phyloP scores from a whole-genome alignment of 2,113 vertebrate genomes.

The Corynorhinus townsendii region DNA sequence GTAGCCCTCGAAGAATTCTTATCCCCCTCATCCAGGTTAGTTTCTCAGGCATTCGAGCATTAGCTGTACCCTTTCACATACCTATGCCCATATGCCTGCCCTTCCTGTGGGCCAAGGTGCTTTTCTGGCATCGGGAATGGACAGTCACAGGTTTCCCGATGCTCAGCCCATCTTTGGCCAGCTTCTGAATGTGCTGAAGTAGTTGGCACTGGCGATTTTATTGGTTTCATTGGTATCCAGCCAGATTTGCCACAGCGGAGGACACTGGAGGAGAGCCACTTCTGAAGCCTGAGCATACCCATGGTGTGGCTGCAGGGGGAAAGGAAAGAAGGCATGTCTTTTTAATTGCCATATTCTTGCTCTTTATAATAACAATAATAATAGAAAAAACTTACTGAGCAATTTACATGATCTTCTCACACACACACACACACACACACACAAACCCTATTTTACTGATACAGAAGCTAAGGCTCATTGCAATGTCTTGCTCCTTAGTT shows the following conservation, averaged over 20 bases:
- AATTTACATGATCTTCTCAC: background rate
- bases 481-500: background rate
- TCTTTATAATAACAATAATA: background rate
- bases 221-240: no score
- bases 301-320: background rate
- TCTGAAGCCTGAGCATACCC: no score
- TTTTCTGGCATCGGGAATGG: background rate
- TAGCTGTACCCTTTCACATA: conserved; percentile 96
- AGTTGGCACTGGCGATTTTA: background rate
- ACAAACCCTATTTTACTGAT: background rate
- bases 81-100: conserved; percentile 74
- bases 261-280: no score
- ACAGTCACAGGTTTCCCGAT: background rate
- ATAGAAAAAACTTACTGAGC: background rate
- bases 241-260: no score
- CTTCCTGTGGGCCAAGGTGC: background rate
- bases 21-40: no score
- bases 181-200: no score
- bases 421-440: background rate
- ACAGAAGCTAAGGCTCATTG: background rate
- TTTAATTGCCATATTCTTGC: background rate
- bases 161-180: no score
- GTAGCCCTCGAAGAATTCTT: no score
- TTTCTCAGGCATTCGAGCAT: conserved; percentile 73
- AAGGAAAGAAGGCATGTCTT: background rate